Percentiles rank a stretch among this genome's conserved stretches.
These are phyloP conservation scores for Gadopsis marmoratus DNA, from an alignment of 2,797 vertebrate genomes.

Conservation along the genomic window DNA sequence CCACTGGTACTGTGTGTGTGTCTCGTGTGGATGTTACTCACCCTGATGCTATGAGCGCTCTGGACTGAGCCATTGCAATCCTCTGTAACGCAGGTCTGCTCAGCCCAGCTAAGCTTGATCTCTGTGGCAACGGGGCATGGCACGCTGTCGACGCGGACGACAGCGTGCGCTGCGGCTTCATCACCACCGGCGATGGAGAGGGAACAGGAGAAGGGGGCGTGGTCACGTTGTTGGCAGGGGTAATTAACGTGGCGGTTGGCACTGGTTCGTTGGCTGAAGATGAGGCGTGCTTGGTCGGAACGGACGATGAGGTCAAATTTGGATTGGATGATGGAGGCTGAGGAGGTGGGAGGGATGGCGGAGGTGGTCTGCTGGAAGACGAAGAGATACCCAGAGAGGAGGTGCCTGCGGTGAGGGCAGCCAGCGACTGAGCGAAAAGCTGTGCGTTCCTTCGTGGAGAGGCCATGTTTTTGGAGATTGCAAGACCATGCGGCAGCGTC, in stretches of 20 bases:
- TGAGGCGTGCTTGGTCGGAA: constrained; percentile 61
- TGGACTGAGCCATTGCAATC: constrained; percentile 94
- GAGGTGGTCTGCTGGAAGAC: constrained; percentile 75
- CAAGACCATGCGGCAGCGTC: constrained; percentile 83
- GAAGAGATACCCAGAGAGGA: constrained; percentile 76
- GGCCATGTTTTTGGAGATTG: constrained; percentile 78
- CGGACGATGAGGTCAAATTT: constrained; percentile 63
- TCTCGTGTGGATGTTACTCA: constrained; percentile 78
- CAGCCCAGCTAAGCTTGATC: constrained; percentile 87
- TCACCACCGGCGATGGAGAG: constrained; percentile 70
- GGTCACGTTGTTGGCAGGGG: constrained; percentile 75
- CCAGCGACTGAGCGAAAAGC: constrained; percentile 83
- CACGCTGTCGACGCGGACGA: constrained; percentile 55
- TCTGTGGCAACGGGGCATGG: constrained; percentile 82
- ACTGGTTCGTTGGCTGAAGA: constrained; percentile 73
- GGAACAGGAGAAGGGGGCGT: constrained; percentile 78
- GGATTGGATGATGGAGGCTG: constrained; percentile 73
- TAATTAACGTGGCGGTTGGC: constrained; percentile 82
- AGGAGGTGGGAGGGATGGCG: constrained; percentile 80
- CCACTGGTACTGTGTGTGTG: neutral
- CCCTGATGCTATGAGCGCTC: constrained; percentile 95
- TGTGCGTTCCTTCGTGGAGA: constrained; percentile 77
- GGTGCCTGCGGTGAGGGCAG: constrained; percentile 76
- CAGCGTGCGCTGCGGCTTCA: constrained; percentile 76
- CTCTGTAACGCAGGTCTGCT: constrained; percentile 91